Conservation (phyloP, 2,888 invertebrate genomes). For the Chymomyza caudatula region DNA sequence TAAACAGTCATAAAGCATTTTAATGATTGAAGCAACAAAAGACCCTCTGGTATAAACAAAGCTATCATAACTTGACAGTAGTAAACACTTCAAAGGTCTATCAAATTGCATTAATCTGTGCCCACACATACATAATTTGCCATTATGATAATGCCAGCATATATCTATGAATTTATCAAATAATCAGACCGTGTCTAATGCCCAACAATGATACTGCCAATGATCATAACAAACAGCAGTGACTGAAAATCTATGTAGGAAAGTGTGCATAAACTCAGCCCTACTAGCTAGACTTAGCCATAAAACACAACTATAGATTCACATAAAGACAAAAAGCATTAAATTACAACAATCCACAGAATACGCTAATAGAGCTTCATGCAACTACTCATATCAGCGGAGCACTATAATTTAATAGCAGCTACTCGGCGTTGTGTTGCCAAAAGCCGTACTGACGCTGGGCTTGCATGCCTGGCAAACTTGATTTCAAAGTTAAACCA, state of each 20-base stretch:
- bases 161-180: constrained; percentile 65
- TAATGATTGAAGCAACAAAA: neutral
- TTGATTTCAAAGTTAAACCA: constrained; percentile 69
- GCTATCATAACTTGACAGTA: neutral
- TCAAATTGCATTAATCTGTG: neutral
- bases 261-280: constrained; percentile 1
- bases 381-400: constrained; percentile 3
- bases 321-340: constrained; percentile 58
- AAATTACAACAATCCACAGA: constrained; percentile 42
- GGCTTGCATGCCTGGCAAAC: constrained; percentile 34
- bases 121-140: constrained; percentile 35
- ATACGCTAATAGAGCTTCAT: constrained; percentile 26
- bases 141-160: constrained; percentile 50
- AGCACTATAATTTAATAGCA: constrained; percentile 37
- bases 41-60: neutral
- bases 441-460: constrained; percentile 5
- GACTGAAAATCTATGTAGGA: neutral
- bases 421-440: constrained; percentile 4
- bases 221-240: constrained; percentile 16
- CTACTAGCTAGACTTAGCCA: constrained; percentile 34
- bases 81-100: neutral
- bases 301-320: constrained; percentile 22
- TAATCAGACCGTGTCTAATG: constrained; percentile 70
- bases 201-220: constrained; percentile 53
- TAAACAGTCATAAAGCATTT: neutral